Conservation (phyloP, 2,797 vertebrate species). For the Neomorphus geoffroyi region DNA sequence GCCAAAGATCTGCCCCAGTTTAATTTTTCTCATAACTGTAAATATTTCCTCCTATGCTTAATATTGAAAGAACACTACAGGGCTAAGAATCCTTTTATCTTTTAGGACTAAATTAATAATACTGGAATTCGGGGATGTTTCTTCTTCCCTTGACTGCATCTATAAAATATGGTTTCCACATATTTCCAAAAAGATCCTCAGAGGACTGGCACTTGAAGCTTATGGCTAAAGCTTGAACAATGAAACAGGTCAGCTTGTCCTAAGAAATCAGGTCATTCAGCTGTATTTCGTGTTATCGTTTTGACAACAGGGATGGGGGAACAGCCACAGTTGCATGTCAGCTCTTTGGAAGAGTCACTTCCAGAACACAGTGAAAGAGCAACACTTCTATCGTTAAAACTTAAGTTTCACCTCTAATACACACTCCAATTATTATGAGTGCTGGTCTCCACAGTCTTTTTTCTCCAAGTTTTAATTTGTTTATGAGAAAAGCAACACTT, state of each 20-base stretch:
- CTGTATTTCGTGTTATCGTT: conserved; percentile 52
- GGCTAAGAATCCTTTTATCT: background rate
- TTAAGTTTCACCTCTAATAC: background rate
- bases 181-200: conserved; percentile 33
- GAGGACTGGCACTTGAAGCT: conserved; percentile 54
- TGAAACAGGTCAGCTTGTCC: conserved; percentile 69
- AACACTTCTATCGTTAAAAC: background rate
- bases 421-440: background rate
- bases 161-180: conserved; percentile 11
- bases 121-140: background rate
- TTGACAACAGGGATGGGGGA: conserved; percentile 57
- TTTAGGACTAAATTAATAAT: conserved; percentile 1
- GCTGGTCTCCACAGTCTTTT: background rate
- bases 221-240: conserved; percentile 53
- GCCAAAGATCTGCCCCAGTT: background rate
- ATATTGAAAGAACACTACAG: background rate
- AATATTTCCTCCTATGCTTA: background rate
- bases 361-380: background rate
- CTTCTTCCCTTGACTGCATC: background rate
- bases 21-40: background rate
- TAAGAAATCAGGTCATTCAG: conserved; percentile 70
- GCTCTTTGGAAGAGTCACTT: background rate
- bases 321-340: background rate
- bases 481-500: background rate
- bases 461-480: background rate